These are phyloP conservation scores for Tragelaphus buxtoni DNA, from an alignment of 2,113 vertebrate genomes.

Conservation along the genomic window DNA sequence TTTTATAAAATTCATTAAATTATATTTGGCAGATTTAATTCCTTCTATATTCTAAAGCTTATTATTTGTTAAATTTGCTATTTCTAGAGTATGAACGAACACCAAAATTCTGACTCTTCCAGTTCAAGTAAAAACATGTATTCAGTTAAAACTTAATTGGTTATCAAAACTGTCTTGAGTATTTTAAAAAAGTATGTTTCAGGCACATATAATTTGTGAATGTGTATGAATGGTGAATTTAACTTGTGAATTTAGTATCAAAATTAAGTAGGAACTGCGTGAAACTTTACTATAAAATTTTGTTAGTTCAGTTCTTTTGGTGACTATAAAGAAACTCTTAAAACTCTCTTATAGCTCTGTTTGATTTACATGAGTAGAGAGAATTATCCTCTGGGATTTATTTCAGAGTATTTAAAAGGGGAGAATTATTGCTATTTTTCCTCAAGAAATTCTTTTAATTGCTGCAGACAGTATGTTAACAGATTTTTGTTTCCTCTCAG, in stretches of 20 bases:
- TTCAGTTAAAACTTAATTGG: constrained; percentile 39
- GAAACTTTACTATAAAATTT: constrained; percentile 1
- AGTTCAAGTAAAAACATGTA: background rate
- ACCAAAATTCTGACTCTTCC: background rate
- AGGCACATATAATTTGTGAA: background rate
- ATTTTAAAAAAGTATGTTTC: constrained; percentile 28
- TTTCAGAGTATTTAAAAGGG: constrained; percentile 43
- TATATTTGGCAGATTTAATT: background rate
- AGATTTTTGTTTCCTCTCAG: constrained; percentile 52
- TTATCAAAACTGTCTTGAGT: constrained; percentile 17
- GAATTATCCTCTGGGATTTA: constrained; percentile 54
- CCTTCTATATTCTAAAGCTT: background rate
- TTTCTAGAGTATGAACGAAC: constrained; percentile 8
- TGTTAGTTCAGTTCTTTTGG: constrained; percentile 12
- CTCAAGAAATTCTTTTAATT: constrained; percentile 54
- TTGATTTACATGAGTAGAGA: constrained; percentile 46
- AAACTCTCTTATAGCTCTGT: constrained; percentile 1
- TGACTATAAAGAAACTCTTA: constrained; percentile 14
- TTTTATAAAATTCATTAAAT: background rate
- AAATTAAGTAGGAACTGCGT: background rate
- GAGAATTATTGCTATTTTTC: constrained; percentile 43
- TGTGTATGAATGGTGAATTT: background rate
- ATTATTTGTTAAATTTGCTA: constrained; percentile 15
- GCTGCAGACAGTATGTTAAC: constrained; percentile 40
- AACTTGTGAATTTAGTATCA: constrained; percentile 37